Base-by-base conservation (phyloP, 2,113 vertebrate genomes). In the Hippocampus comes region DNA sequence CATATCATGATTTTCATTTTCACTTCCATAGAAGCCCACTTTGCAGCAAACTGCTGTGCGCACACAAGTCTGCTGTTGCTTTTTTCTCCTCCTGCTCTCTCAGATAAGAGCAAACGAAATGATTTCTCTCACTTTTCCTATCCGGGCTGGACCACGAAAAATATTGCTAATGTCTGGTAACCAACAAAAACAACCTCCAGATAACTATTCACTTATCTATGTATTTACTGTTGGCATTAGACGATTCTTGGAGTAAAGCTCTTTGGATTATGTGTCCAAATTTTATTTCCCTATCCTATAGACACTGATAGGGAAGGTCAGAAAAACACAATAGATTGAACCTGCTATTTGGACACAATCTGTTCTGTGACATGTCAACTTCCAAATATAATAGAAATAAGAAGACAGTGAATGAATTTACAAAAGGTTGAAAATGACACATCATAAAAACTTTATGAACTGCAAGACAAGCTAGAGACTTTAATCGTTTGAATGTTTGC, bases 21-120 rank as follows among this genome's bases (percentile, higher is more conserved):
- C 43, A 43, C 41, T 46, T 86, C 86, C 83, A 77, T 80, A 76
- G 78, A 85, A 77, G 68, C 78, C 71, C 25, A 80, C 76, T 74
- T 81, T 60, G 69, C 77, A 67, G 43, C 49, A 68, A 76, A 73
- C 79, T 81, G 83, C 83, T 87, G 86, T 86, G 85, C 82, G 74
- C 80, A 76, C 75, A 84, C 80, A 79, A 75, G 76, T 68, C 74
- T 48, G 66, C 48, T 38, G 20, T 55, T 48, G 23, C 72, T 15
- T 70, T 70, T 67, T 73, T 63, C 75, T 65, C 79, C 81, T 61
- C 70, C 69, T 72, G 68, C 69, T 72, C 76, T 77, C 75, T 75
- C 82, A 75, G 90, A 90, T 91, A 90, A 91, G 86, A 86, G 87
- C 86, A 91, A 90, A 91, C 89, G 87, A 89, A 91, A 91, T 88